Conservation (phyloP, 2,797 vertebrate genomes). For the Peromyscus nudipes region DNA sequence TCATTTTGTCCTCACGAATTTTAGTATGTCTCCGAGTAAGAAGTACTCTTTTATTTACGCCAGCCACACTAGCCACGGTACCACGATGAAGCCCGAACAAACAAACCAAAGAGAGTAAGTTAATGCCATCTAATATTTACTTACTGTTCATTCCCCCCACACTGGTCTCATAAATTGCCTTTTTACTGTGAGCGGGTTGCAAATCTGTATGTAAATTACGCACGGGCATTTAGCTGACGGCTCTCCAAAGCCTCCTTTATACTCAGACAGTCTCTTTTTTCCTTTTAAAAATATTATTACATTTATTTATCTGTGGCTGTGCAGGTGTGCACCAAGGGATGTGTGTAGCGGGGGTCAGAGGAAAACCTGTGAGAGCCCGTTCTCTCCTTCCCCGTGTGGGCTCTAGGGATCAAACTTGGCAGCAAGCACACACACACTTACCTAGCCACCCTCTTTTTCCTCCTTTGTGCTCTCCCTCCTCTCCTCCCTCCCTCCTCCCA, state of each 20-base stretch:
- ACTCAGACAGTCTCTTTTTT: neutral
- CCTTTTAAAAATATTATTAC: neutral
- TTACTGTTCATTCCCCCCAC: neutral
- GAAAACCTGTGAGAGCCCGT: too few relatives aligned
- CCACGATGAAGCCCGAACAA: neutral
- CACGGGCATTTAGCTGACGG: neutral
- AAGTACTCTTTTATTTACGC: slow-evolving; percentile 62
- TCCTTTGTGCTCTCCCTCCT: too few relatives aligned
- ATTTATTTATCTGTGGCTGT: neutral
- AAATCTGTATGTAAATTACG: neutral
- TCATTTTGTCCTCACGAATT: slow-evolving; percentile 33
- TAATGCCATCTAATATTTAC: neutral
- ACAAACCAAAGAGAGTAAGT: neutral
- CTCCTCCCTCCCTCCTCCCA: neutral
- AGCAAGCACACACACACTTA: neutral
- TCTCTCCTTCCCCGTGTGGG: neutral
- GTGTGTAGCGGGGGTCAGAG: neutral
- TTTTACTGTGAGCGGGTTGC: neutral
- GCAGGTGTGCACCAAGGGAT: too few relatives aligned
- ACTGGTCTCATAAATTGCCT: neutral
- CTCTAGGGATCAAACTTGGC: neutral
- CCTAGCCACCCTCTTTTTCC: too few relatives aligned
- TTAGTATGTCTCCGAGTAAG: slow-evolving; percentile 20
- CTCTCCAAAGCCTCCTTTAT: slow-evolving; percentile 33
- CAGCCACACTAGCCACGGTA: neutral